These are phyloP conservation scores for Acanthiza pusilla DNA, from an alignment of 2,797 vertebrate species.

Conservation along the genomic window DNA sequence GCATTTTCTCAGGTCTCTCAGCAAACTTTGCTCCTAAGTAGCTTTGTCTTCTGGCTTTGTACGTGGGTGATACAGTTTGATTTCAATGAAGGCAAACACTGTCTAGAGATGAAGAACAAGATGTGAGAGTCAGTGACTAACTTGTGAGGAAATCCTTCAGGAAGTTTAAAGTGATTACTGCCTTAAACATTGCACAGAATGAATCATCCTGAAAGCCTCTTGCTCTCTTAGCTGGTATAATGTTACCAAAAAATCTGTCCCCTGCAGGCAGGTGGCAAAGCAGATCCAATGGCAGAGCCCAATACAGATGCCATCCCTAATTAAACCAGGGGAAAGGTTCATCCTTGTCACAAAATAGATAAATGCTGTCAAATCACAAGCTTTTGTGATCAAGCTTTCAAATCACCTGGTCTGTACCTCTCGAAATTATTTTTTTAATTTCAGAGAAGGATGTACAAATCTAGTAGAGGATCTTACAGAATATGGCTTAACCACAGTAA, in stretches of 20 bases:
- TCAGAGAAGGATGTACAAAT: neutral
- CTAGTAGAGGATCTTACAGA: neutral
- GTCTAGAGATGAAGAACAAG: neutral
- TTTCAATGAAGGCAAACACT: neutral
- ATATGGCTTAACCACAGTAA: neutral
- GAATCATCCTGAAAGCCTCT: neutral
- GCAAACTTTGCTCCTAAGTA: neutral
- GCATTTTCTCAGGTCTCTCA: neutral
- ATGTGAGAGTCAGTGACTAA: neutral
- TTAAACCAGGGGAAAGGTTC: neutral
- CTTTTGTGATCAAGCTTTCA: neutral
- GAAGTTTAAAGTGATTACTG: neutral
- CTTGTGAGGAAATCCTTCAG: neutral
- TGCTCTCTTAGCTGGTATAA: neutral
- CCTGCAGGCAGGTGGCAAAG: neutral
- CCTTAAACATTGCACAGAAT: neutral
- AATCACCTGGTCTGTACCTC: neutral
- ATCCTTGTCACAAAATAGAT: neutral
- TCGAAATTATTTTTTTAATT: neutral
- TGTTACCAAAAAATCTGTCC: neutral
- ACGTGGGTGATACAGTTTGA: rapidly evolving
- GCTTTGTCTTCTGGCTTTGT: neutral
- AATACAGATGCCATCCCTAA: neutral
- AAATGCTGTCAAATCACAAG: conserved; percentile 19
- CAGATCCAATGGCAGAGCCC: neutral